Conservation (phyloP, 2,113 vertebrate genomes). For the Turnix velox region DNA sequence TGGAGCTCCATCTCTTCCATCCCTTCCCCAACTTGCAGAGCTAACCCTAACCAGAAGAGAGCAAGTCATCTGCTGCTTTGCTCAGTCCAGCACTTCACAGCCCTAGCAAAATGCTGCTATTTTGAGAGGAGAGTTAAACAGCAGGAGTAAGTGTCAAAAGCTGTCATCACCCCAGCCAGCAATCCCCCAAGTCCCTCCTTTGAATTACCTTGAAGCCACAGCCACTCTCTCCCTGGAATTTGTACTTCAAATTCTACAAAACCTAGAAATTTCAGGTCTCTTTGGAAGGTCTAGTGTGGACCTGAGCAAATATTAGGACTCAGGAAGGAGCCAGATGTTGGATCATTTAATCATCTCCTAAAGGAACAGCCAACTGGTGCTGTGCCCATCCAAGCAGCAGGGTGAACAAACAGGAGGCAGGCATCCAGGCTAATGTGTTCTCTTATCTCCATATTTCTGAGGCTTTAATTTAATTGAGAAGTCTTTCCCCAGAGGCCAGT, state of each 20-base stretch:
- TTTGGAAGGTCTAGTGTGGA: neutral
- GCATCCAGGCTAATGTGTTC: neutral
- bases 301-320: neutral
- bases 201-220: neutral
- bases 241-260: neutral
- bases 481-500: neutral
- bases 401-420: constrained; percentile 11
- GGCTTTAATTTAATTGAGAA: constrained; percentile 24
- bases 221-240: neutral
- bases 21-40: neutral
- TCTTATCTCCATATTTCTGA: neutral
- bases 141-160: neutral
- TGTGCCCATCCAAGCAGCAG: neutral
- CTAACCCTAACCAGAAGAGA: neutral
- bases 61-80: neutral
- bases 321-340: neutral
- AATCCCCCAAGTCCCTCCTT: neutral
- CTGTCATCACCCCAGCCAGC: neutral
- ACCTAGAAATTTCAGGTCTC: neutral
- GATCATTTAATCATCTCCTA: neutral
- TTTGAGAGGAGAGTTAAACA: neutral
- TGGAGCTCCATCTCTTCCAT: neutral
- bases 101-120: neutral
- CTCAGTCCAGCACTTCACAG: neutral
- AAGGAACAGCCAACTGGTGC: constrained; percentile 29